Conservation (phyloP, 2,888 invertebrate species). For the Deilephila porcellus region DNA sequence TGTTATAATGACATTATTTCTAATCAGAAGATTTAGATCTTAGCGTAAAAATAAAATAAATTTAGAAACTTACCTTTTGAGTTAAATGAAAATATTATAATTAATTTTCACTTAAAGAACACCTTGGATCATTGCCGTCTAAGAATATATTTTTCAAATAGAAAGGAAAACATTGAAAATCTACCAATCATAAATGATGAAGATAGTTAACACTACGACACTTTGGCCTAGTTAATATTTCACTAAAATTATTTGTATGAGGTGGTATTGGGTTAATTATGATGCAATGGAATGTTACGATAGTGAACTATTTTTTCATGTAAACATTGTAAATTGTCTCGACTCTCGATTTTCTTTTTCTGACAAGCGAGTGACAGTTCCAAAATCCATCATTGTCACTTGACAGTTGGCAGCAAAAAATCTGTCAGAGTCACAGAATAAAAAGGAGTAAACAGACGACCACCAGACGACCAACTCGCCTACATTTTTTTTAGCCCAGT, state of each 20-base stretch:
- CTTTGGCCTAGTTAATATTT: not conserved
- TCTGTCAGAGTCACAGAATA: too few species aligned
- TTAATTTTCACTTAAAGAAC: not conserved
- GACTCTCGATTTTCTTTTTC: not conserved
- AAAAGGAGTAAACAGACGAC: too few species aligned
- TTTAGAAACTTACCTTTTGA: not conserved
- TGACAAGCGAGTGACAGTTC: slow-evolving; percentile 1
- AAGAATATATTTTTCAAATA: not conserved
- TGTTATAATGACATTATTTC: not conserved
- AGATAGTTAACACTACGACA: not conserved
- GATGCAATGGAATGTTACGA: slow-evolving; percentile 13
- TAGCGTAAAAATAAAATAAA: not conserved
- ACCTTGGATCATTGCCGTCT: slow-evolving; percentile 5
- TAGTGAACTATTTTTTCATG: not conserved
- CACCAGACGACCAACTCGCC: too few species aligned
- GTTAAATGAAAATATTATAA: not conserved
- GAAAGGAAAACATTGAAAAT: slow-evolving; percentile 16
- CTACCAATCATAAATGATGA: not conserved
- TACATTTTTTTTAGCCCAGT: too few species aligned
- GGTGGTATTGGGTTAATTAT: not conserved
- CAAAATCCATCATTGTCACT: not conserved
- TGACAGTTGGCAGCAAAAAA: not conserved
- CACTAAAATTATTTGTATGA: not conserved
- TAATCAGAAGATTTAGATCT: not conserved
- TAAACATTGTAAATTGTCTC: not conserved